These are phyloP conservation scores for Gorsachius goisagi DNA, from an alignment of 2,113 vertebrate species.

Conservation along the genomic window DNA sequence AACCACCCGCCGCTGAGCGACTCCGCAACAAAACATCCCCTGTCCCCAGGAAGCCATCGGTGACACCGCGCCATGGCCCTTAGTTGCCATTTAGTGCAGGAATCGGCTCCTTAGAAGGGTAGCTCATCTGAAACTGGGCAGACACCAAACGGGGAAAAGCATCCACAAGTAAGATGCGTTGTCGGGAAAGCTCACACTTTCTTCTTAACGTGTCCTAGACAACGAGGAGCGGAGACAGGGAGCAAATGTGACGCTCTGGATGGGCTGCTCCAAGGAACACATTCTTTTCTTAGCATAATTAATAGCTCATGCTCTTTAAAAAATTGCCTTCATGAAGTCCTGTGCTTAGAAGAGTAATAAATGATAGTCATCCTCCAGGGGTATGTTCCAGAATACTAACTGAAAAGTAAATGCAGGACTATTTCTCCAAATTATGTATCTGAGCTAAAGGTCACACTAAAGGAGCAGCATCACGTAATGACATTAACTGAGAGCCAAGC, in stretches of 20 bases:
- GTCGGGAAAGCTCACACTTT: background rate
- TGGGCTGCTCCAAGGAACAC: background rate
- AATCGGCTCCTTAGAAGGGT: background rate
- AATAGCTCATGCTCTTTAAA: background rate
- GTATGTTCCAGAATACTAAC: slow-evolving; percentile 35
- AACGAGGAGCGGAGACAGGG: background rate
- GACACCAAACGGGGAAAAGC: background rate
- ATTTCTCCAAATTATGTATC: slow-evolving; percentile 42
- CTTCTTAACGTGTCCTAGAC: background rate
- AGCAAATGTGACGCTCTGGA: background rate
- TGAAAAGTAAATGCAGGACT: slow-evolving; percentile 45
- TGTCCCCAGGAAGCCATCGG: background rate
- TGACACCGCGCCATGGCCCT: background rate
- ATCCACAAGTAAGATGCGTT: background rate
- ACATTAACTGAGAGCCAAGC: slow-evolving; percentile 9
- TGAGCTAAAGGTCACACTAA: background rate
- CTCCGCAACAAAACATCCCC: background rate
- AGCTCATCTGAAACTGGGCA: background rate
- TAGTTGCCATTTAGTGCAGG: background rate
- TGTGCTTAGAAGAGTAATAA: slow-evolving; percentile 14
- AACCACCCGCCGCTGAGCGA: rapidly evolving
- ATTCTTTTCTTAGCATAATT: background rate
- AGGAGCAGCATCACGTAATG: slow-evolving; percentile 32
- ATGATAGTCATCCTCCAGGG: background rate
- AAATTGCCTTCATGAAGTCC: slow-evolving; percentile 17